Evolutionary conservation across 2,888 invertebrate genomes (phyloP), one percentile per base, ranked within the genome.

Genomic region (Parnassius apollo): DNA sequence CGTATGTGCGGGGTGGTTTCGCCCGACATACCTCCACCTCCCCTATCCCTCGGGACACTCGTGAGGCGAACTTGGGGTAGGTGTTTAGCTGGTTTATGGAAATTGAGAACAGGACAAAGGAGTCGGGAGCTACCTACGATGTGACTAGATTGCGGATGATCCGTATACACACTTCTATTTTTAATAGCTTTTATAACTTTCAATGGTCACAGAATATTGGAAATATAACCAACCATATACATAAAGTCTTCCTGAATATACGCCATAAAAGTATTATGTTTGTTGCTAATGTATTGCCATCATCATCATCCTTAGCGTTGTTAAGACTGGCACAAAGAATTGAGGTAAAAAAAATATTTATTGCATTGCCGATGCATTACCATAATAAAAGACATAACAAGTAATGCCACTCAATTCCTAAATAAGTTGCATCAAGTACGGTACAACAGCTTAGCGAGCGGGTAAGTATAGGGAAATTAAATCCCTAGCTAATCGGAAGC

Each of bases 61-160:
- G 60, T 77, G 81, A 75, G 81, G 79, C 83, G 81, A 77, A 83
- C 82, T 82, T 82, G 87, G 80, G 83, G 82, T 81, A 88, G 89
- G 87, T 88, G 88, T 89, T 89, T 88, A 88, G 87, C 88, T 85
- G 88, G 85, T 88, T 89, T 90, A 90, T 88, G 88, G 87, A 90
- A 90, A 90, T 90, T 89, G 88, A 87, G 82, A 88, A 85, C 86
- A 83, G 88, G 86, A 88, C 88, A 88, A 88, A 87, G 86, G 83
- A 86, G 83, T 84, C 84, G 85, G 73, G 85, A 81, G 51, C 42
- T 86, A 82, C 76, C 76, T 85, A 84, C 85, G 84, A 77, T 77
- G 48, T 42, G 81, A 77, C 82, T 85, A 82, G 83, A 85, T 88
- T 84, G 57, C 57, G 61, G 61, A 18, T 57, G 57, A 57, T 46